These are phyloP conservation scores for Trissolcus japonicus DNA, from an alignment of 2,888 invertebrate genomes.

Conservation along the genomic window DNA sequence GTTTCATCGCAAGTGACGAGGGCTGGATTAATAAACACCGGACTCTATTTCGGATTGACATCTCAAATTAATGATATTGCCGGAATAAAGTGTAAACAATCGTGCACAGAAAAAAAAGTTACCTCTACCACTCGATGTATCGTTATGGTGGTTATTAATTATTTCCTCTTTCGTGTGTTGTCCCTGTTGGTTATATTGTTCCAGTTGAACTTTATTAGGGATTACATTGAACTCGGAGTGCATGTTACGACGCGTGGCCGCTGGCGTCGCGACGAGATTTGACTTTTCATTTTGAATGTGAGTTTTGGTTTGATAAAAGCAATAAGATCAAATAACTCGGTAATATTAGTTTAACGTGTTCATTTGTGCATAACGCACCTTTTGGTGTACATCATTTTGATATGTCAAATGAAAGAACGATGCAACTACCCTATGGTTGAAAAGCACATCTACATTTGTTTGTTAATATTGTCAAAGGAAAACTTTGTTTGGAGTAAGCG, in stretches of 20 bases:
- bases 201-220: constrained; percentile 20
- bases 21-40: constrained; percentile 46
- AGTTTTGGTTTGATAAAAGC: constrained; percentile 28
- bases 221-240: constrained; percentile 35
- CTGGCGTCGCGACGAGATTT: constrained; percentile 25
- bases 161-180: background rate
- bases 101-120: constrained; percentile 28
- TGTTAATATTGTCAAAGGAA: constrained; percentile 18
- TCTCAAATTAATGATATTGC: constrained; percentile 66
- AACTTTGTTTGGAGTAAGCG: constrained; percentile 1
- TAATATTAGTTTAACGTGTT: constrained; percentile 48
- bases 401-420: constrained; percentile 23
- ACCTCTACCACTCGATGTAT: constrained; percentile 49
- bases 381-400: constrained; percentile 35
- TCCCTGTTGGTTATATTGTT: constrained; percentile 51
- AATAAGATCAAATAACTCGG: constrained; percentile 39
- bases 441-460: constrained; percentile 13
- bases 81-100: constrained; percentile 63
- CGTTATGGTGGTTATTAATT: constrained; percentile 17
- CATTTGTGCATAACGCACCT: constrained; percentile 32
- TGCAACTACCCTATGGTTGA: background rate
- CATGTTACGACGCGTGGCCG: constrained; percentile 22
- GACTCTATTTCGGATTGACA: constrained; percentile 39
- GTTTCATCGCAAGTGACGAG: constrained; percentile 36
- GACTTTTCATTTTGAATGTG: constrained; percentile 32